Percentiles rank a stretch among this genome's conserved stretches.
phyloP scores from a whole-genome alignment of 2,888 invertebrate species.

The Drosophila multiciliata region DNA sequence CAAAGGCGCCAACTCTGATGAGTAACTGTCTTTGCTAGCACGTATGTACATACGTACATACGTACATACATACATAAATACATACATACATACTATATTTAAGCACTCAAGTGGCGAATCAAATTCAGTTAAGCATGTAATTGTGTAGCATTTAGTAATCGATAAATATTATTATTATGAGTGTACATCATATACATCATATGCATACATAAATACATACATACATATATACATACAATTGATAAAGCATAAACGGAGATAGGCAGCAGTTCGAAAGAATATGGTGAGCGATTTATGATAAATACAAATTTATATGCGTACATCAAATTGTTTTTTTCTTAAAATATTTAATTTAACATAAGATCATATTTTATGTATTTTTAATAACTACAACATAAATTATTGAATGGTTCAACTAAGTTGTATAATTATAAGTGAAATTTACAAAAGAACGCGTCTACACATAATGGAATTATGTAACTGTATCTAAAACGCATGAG shows the following conservation, averaged over 20 bases:
- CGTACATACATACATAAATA: not conserved
- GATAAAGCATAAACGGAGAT: constrained; percentile 4
- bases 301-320: constrained; percentile 30
- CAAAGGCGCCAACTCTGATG: constrained; percentile 20
- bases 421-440: constrained; percentile 78
- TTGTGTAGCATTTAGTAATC: constrained; percentile 67
- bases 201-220: constrained; percentile 22
- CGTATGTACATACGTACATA: not conserved
- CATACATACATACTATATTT: constrained; percentile 7
- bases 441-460: constrained; percentile 49
- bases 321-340: constrained; percentile 72
- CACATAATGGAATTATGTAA: constrained; percentile 77
- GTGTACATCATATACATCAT: constrained; percentile 9
- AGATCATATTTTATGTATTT: constrained; percentile 76
- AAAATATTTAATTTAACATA: constrained; percentile 65
- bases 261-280: not conserved
- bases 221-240: constrained; percentile 11
- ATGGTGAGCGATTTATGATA: constrained; percentile 7
- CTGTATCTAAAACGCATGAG: constrained; percentile 53
- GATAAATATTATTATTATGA: constrained; percentile 23
- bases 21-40: constrained; percentile 4
- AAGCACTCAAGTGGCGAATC: constrained; percentile 59
- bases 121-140: constrained; percentile 70
- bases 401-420: constrained; percentile 81
- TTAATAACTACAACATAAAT: constrained; percentile 61